These are phyloP conservation scores for Heliconius cydno DNA, from an alignment of 2,888 invertebrate species.

Conservation along the genomic window DNA sequence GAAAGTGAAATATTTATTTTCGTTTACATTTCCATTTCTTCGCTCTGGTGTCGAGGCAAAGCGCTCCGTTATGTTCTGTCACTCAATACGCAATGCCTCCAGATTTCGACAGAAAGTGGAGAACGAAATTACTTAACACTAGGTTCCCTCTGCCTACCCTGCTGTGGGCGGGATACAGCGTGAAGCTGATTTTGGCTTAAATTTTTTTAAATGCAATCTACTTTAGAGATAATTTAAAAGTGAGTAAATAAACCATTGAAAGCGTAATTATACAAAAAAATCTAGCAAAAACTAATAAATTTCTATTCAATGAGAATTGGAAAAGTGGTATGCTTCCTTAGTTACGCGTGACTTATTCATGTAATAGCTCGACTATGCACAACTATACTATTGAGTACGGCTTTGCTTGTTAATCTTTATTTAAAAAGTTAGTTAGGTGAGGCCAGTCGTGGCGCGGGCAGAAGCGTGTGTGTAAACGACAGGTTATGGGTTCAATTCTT, in stretches of 20 bases:
- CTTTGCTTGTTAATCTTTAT: not conserved
- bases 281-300: conserved; percentile 29
- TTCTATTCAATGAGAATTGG: conserved; percentile 45
- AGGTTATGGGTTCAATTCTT: too few relatives aligned
- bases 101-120: too few relatives aligned
- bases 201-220: not conserved
- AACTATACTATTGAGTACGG: not conserved
- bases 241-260: not conserved
- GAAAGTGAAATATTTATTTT: too few relatives aligned
- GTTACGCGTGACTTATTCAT: conserved; percentile 41
- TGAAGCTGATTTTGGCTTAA: not conserved
- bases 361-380: not conserved
- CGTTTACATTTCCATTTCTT: too few relatives aligned
- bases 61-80: too few relatives aligned
- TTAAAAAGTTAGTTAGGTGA: too few relatives aligned
- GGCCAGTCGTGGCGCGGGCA: too few relatives aligned
- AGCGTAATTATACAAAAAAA: conserved; percentile 1
- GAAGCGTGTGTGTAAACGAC: too few relatives aligned
- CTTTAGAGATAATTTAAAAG: not conserved
- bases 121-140: too few relatives aligned
- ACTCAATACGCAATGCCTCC: too few relatives aligned
- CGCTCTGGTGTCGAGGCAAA: too few relatives aligned
- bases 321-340: conserved; percentile 48
- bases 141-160: too few relatives aligned
- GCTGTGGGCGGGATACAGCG: not conserved